A percentile compares a stretch with the other conserved stretches of the same genome.
phyloP scores from a whole-genome alignment of 2,888 invertebrate genomes.

The Drosophila aldrichi region DNA sequence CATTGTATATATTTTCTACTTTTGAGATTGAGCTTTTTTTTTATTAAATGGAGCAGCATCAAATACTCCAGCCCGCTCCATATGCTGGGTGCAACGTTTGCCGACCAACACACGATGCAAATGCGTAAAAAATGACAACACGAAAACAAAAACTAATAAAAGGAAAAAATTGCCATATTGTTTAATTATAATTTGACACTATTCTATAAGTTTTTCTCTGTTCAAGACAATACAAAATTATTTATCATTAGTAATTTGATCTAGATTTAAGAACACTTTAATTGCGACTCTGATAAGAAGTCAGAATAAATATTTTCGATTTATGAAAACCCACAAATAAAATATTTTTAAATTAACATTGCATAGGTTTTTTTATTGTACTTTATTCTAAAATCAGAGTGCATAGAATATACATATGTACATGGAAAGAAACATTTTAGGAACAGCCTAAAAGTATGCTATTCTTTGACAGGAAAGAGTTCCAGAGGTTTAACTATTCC shows the following conservation, averaged over 20 bases:
- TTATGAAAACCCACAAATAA: conserved; percentile 15
- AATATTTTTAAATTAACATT: neutral
- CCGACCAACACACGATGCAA: conserved; percentile 35
- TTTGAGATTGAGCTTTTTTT: conserved; percentile 50
- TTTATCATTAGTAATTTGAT: conserved; percentile 57
- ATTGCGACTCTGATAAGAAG: conserved; percentile 59
- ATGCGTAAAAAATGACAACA: conserved; percentile 13
- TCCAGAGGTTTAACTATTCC: neutral
- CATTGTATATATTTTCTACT: conserved; percentile 69
- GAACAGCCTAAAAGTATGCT: conserved; percentile 38
- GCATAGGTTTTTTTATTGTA: no score
- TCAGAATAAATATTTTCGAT: conserved; percentile 75
- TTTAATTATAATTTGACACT: conserved; percentile 59
- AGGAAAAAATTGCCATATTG: conserved; percentile 68
- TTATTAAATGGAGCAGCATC: conserved; percentile 28
- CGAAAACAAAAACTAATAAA: conserved; percentile 25
- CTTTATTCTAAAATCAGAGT: no score
- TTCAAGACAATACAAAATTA: conserved; percentile 47
- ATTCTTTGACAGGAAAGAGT: neutral
- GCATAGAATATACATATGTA: no score
- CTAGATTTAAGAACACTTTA: conserved; percentile 58
- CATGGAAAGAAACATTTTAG: neutral
- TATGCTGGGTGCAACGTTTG: conserved; percentile 47
- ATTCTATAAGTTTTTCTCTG: conserved; percentile 49
- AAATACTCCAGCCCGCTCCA: conserved; percentile 30